Conservation (phyloP, 2,888 invertebrate genomes). For the Patella ulyssiponensis region DNA sequence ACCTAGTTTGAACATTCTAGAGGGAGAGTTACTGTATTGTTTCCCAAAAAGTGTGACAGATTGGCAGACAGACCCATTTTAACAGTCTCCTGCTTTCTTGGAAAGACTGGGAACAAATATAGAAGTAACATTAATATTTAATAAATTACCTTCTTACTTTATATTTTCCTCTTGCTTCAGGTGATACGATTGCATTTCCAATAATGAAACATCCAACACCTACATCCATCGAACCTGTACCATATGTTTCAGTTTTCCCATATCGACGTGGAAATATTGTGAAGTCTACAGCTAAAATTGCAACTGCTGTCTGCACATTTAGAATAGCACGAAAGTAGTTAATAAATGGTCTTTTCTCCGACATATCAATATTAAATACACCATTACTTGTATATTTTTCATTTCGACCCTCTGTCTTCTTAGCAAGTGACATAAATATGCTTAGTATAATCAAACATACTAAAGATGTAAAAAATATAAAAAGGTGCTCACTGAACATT, state of each 20-base stretch:
- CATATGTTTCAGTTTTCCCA: conserved; percentile 89
- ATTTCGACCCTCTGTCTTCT: neutral
- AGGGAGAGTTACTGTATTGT: no score
- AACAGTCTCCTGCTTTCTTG: no score
- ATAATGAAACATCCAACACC: conserved; percentile 87
- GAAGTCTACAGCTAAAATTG: conserved; percentile 96
- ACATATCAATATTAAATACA: conserved; percentile 36
- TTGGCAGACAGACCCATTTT: no score
- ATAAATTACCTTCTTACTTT: conserved; percentile 12
- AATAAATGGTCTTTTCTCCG: conserved; percentile 54
- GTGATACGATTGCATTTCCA: conserved; percentile 66
- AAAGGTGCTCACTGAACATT: conserved; percentile 38
- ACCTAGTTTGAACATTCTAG: no score
- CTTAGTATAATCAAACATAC: neutral
- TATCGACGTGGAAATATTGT: conserved; percentile 85
- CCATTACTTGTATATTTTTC: neutral
- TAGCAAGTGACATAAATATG: neutral
- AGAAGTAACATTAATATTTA: no score
- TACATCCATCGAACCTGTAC: conserved; percentile 90
- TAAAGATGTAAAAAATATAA: conserved; percentile 22
- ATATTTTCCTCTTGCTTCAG: conserved; percentile 60
- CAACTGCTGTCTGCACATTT: conserved; percentile 74
- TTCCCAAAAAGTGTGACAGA: no score
- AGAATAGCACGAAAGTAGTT: conserved; percentile 61
- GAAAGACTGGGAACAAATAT: no score